Conservation (phyloP, 2,888 invertebrate genomes). For the Choreutis nemorana region DNA sequence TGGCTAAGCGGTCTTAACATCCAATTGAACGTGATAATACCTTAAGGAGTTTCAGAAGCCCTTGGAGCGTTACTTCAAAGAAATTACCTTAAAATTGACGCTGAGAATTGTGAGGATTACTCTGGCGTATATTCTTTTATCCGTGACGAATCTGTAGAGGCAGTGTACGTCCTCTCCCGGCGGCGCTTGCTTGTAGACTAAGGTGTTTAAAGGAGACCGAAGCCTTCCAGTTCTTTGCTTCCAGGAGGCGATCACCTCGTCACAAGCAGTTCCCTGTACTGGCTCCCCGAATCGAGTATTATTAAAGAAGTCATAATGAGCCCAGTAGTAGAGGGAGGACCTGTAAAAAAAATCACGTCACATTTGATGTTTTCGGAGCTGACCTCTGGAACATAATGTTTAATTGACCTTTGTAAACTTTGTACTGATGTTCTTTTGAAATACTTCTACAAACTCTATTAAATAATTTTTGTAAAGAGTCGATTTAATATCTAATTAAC, state of each 20-base stretch:
- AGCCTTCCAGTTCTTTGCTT: constrained; percentile 77
- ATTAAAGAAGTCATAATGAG: constrained; percentile 93
- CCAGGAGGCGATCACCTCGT: constrained; percentile 89
- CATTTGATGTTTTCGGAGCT: background rate
- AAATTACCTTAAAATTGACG: constrained; percentile 83
- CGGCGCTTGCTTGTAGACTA: constrained; percentile 83
- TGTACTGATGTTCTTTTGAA: too few relatives aligned
- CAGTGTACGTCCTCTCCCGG: constrained; percentile 80
- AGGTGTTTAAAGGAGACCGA: constrained; percentile 84
- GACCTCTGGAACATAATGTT: too few relatives aligned
- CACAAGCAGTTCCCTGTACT: constrained; percentile 82
- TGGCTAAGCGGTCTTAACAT: too few relatives aligned
- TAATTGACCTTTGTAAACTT: too few relatives aligned
- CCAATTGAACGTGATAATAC: too few relatives aligned
- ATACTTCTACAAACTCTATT: too few relatives aligned
- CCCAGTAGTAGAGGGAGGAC: constrained; percentile 94
- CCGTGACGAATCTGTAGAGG: constrained; percentile 84
- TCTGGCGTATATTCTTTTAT: constrained; percentile 80
- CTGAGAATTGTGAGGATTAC: constrained; percentile 80
- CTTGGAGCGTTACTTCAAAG: too few relatives aligned
- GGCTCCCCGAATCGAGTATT: constrained; percentile 87
- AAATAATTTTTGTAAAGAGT: too few relatives aligned
- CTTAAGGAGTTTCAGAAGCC: too few relatives aligned
- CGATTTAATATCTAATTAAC: too few relatives aligned
- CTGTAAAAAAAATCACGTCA: constrained; percentile 27